These are phyloP conservation scores for Anaspis maculata DNA, from an alignment of 2,888 invertebrate genomes.

Conservation along the genomic window DNA sequence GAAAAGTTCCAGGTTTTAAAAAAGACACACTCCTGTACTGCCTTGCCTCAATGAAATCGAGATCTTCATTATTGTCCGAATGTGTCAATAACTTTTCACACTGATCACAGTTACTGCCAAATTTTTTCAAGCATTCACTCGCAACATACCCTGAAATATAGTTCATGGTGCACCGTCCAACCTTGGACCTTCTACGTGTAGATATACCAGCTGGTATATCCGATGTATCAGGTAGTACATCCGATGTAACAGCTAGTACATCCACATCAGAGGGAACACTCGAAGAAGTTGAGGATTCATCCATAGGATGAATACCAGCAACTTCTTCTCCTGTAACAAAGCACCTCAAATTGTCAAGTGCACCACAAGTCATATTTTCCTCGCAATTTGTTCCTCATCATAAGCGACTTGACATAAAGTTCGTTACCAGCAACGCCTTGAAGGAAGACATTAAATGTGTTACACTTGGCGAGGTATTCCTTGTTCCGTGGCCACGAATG, in stretches of 20 bases:
- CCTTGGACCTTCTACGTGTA: not conserved
- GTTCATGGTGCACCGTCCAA: not conserved
- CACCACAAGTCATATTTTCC: conserved; percentile 5
- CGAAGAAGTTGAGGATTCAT: too few species aligned
- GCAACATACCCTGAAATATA: conserved; percentile 1
- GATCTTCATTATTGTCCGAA: not conserved
- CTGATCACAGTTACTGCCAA: not conserved
- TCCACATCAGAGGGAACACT: too few species aligned
- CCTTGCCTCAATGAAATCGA: not conserved
- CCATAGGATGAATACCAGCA: not conserved
- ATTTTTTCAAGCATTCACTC: not conserved
- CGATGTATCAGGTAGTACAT: too few species aligned
- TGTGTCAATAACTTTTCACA: not conserved
- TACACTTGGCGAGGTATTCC: conserved; percentile 9
- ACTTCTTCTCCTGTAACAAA: conserved; percentile 8
- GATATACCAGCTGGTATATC: not conserved
- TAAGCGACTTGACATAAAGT: conserved; percentile 11
- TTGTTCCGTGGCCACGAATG: conserved; percentile 10
- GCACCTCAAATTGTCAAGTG: conserved; percentile 10
- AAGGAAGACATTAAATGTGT: conserved; percentile 10
- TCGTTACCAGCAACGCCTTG: conserved; percentile 11
- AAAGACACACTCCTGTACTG: not conserved
- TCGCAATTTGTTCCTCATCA: conserved; percentile 11
- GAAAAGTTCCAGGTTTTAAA: too few species aligned
- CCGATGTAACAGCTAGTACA: too few species aligned